Percentiles rank a stretch among this genome's conserved stretches.
Conservation (phyloP, 2,113 vertebrate species). For the Grus americana region DNA sequence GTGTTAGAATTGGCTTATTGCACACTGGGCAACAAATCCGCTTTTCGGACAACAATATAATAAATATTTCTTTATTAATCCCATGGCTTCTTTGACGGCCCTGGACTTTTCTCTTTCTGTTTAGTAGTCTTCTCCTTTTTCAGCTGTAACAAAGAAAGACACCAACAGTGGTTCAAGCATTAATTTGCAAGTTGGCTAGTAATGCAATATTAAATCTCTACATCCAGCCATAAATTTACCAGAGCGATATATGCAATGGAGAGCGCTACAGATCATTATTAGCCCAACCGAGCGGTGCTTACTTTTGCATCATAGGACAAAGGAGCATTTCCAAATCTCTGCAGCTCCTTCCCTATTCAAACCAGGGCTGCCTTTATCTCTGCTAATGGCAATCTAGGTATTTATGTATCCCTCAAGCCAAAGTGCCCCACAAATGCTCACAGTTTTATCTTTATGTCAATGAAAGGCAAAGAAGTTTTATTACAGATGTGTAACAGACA, state of each 20-base stretch:
- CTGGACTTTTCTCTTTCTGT: constrained; percentile 32
- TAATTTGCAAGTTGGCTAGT: background rate
- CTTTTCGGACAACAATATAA: background rate
- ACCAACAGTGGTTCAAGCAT: background rate
- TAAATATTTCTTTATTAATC: background rate
- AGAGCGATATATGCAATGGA: background rate
- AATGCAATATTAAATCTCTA: background rate
- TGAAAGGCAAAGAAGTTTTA: background rate
- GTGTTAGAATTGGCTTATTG: too few species aligned
- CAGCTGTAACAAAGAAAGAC: constrained; percentile 66
- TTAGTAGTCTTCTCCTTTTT: constrained; percentile 73
- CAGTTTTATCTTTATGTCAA: background rate
- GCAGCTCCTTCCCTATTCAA: background rate
- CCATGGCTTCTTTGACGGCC: constrained; percentile 42
- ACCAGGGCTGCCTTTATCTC: background rate
- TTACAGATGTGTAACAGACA: background rate
- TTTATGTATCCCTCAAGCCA: background rate
- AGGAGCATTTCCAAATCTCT: background rate
- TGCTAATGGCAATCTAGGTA: background rate
- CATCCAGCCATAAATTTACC: background rate
- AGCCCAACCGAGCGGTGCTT: background rate
- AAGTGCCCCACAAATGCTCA: background rate
- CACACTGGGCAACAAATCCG: too few species aligned
- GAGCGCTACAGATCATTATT: background rate
- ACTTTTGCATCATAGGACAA: background rate